Conservation (phyloP, 2,797 vertebrate genomes). For the Muraenolepis orangiensis region DNA sequence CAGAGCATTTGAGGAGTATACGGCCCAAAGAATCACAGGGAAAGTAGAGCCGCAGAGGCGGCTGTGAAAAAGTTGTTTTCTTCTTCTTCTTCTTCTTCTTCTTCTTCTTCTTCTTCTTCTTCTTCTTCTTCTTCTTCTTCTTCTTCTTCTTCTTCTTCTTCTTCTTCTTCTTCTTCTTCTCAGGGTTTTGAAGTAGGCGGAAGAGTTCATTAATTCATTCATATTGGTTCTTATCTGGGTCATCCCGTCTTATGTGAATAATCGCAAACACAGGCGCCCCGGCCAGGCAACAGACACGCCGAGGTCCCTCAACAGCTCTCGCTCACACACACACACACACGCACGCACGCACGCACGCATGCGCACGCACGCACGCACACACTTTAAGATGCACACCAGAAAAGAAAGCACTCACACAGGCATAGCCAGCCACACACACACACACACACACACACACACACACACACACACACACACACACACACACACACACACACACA, state of each 20-base stretch:
- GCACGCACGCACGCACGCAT: slow-evolving; percentile 11
- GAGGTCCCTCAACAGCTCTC: slow-evolving; percentile 15
- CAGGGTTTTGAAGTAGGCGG: background rate
- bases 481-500: slow-evolving; percentile 18
- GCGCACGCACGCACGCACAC: background rate
- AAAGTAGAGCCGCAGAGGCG: background rate
- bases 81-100: too few relatives aligned
- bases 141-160: too few relatives aligned
- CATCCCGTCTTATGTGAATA: slow-evolving; percentile 48
- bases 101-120: too few relatives aligned
- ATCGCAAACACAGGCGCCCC: slow-evolving; percentile 36
- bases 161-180: too few relatives aligned
- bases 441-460: slow-evolving; percentile 25
- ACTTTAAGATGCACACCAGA: background rate
- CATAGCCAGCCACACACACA: slow-evolving; percentile 22
- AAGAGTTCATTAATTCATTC: background rate
- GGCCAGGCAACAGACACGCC: slow-evolving; percentile 28
- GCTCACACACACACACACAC: background rate
- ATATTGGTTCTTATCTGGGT: slow-evolving; percentile 19
- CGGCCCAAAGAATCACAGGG: background rate
- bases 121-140: too few relatives aligned
- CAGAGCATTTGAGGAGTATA: background rate
- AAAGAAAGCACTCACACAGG: slow-evolving; percentile 9
- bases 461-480: slow-evolving; percentile 1
- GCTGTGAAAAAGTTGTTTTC: background rate